phyloP scores from a whole-genome alignment of 2,797 vertebrate genomes.

The Scolopax rusticola region DNA sequence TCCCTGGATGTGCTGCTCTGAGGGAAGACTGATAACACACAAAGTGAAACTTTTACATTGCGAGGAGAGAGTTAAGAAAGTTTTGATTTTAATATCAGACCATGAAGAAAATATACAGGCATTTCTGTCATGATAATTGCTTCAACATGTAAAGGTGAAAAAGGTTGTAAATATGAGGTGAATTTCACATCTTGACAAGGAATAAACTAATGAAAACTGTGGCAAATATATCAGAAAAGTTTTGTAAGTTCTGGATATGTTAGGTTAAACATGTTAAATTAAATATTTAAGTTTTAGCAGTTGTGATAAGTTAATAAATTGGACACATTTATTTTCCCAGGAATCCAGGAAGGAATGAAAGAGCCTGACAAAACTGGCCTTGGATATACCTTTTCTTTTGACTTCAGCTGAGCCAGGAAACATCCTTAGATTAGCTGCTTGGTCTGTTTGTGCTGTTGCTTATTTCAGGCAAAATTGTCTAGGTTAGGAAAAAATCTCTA shows the following conservation, averaged over 20 bases:
- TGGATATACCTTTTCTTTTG: neutral
- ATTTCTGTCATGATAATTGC: neutral
- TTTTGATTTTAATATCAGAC: neutral
- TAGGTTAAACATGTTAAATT: neutral
- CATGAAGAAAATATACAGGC: neutral
- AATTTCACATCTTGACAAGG: neutral
- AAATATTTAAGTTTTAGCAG: neutral
- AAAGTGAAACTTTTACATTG: neutral
- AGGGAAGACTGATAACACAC: neutral
- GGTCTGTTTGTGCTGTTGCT: neutral
- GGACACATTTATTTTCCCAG: neutral
- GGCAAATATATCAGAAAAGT: neutral
- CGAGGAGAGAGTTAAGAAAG: neutral
- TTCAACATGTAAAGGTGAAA: neutral
- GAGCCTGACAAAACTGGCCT: neutral
- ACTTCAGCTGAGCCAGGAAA: neutral
- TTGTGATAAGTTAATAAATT: neutral
- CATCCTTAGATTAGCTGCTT: neutral
- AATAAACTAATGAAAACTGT: neutral
- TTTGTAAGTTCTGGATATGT: neutral
- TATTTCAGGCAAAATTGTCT: slow-evolving; percentile 26
- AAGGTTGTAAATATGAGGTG: neutral
- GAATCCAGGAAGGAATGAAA: neutral
- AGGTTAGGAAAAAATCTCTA: slow-evolving; percentile 28
- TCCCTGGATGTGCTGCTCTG: neutral